Base-by-base conservation (phyloP, 2,113 vertebrate species). In the Isurus oxyrinchus region DNA sequence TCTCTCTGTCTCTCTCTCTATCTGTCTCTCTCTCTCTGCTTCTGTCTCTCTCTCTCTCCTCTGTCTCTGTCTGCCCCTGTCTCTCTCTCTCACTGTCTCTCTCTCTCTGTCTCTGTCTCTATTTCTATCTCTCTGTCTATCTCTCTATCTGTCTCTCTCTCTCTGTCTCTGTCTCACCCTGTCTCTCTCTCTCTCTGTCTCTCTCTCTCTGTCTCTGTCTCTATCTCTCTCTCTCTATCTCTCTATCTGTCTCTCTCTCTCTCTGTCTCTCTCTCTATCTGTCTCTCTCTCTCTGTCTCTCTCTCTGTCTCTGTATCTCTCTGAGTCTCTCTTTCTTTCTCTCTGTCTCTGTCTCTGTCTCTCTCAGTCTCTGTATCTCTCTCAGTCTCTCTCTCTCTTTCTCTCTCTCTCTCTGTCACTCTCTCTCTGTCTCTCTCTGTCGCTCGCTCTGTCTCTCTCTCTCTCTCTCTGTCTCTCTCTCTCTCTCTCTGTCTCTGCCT, bases 1-100 rank as follows among this genome's bases (percentile, higher is more conserved):
- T 67, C 66, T 16, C 2, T 25, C 44, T 59, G n/a, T 49, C 0
- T 5, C 25, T 53, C 3, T 44, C 81, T 19, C 16, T 86, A n/a
- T n/a, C n/a, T n/a, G 0, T 14, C 14, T 14, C 35, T n/a, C 35
- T 13, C 35, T n/a, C 2, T 40, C 79, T 40, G 1, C 1, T 1
- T 81, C 19, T 66, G 8, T 66, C 0, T 81, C 35, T 35, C 76
- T n/a, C 27, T 27, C 31, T 35, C 11, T 11, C n/a, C 11, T 11
- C 76, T 10, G 44, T n/a, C 5, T 79, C 31, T 10, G 31, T 76
- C 25, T 76, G 0, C 2, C 72, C 5, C 6, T 31, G 27, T 69
- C 67, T 69, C 23, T 90, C 95, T 96, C 79, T 66, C 90, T 97
- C 59, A 40, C 96, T 96, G 44, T 49, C 44, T 49, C 44, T 49